Evolutionary conservation across 2,888 invertebrate species (phyloP).

Genomic region (Carcina quercana): DNA sequence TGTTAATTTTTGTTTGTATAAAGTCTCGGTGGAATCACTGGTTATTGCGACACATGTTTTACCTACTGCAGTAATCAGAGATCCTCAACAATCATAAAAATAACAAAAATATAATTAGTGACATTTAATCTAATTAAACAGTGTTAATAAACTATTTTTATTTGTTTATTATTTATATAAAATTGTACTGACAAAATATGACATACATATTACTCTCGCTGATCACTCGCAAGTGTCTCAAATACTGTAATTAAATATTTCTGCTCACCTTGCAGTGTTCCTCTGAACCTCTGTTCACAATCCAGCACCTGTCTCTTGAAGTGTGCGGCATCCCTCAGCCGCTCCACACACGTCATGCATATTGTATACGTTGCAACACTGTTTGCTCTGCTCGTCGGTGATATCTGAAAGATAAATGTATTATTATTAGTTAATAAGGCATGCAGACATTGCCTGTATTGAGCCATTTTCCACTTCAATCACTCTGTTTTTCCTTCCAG

Average conservation of each 20-base stretch:
- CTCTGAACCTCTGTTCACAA: conserved; percentile 28
- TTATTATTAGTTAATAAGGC: background rate
- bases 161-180: background rate
- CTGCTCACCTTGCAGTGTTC: conserved; percentile 17
- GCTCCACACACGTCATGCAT: conserved; percentile 29
- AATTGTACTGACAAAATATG: background rate
- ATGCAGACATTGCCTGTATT: background rate
- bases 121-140: no score
- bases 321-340: conserved; percentile 25
- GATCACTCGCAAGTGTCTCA: background rate
- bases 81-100: no score
- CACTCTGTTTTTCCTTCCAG: background rate
- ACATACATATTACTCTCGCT: background rate
- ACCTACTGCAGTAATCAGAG: no score
- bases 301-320: conserved; percentile 30
- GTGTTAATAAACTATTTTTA: no score
- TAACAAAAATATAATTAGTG: no score
- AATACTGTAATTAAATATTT: background rate
- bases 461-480: background rate
- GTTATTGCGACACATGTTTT: no score
- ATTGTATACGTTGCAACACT: conserved; percentile 24
- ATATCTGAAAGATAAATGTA: conserved; percentile 25
- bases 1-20: no score
- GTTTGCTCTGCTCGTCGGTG: conserved; percentile 7
- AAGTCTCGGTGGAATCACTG: no score